These are phyloP conservation scores for Thryonomys swinderianus DNA, from an alignment of 2,113 vertebrate species.

Conservation along the genomic window DNA sequence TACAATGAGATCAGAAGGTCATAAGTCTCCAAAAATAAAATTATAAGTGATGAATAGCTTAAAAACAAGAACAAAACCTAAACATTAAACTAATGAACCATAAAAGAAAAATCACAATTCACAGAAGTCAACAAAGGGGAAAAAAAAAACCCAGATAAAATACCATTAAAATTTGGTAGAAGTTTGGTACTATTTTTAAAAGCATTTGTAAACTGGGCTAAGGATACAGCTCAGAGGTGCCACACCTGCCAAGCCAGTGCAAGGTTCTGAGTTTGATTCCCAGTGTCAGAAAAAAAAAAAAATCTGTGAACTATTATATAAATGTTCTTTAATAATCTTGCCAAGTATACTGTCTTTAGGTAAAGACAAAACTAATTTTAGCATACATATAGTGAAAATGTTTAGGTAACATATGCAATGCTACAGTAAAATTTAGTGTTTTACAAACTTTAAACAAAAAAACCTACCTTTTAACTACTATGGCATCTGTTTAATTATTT, in stretches of 20 bases:
- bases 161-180: neutral
- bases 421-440: neutral
- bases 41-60: neutral
- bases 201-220: neutral
- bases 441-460: conserved; percentile 1
- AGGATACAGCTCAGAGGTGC: no score
- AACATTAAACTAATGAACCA: conserved; percentile 36
- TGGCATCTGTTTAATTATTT: neutral
- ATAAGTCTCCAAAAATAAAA: conserved; percentile 38
- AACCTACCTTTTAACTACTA: neutral
- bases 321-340: neutral
- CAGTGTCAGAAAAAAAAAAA: no score
- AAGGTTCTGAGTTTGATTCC: no score
- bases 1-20: neutral
- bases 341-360: neutral
- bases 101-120: conserved; percentile 29
- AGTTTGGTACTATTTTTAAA: neutral
- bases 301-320: neutral
- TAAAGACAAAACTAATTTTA: conserved; percentile 47
- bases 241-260: no score
- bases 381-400: neutral
- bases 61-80: neutral
- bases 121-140: conserved; percentile 15
- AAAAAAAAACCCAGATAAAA: neutral
- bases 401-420: conserved; percentile 9